Base-by-base conservation (phyloP, 2,888 invertebrate species). In the Dusona sp. region DNA sequence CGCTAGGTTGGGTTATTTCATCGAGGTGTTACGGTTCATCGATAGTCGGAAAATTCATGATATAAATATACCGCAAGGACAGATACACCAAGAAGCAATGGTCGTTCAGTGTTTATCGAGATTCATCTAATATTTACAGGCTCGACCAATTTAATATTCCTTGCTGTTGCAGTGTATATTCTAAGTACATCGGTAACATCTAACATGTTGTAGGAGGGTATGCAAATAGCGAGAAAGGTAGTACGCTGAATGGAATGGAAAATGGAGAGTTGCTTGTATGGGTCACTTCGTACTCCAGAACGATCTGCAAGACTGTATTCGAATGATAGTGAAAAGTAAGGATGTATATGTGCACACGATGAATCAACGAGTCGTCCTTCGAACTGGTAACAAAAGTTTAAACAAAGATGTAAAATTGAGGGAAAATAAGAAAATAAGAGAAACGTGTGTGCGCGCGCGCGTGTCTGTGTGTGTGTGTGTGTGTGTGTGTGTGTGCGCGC, bases 81-180 rank as follows among this genome's bases (percentile, higher is more conserved):
- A 38, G 57, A 74, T 61, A 3, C n/a, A 16, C 9, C 36, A 29
- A 25, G 73, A 80, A 45, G 74, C 73, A 22, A 51, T 72, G 64
- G 83, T 87, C 83, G 83, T 86, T 22, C 25, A 9, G 4, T 82
- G 82, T 72, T 82, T 78, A 68, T 70, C 77, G 78, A 88, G 73
- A 88, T 90, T 92, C 91, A 92, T 93, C 89, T 91, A 92, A 93
- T 93, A 94, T 94, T 93, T 93, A 93, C 90, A 88, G 90, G 89
- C 89, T 90, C 89, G 91, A 90, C 88, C 88, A 90, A 93, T 93
- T 92, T 91, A 92, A 92, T 92, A 93, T 93, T 93, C 92, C 84
- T 89, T 2, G 11, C 13, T 79, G 88, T 86, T 87, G 90, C 90
- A 89, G 90, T 92, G 91, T 91, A 91, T 91, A 91, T 91, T 91